phyloP scores from a whole-genome alignment of 2,888 invertebrate genomes.

The Tenthredo livida region DNA sequence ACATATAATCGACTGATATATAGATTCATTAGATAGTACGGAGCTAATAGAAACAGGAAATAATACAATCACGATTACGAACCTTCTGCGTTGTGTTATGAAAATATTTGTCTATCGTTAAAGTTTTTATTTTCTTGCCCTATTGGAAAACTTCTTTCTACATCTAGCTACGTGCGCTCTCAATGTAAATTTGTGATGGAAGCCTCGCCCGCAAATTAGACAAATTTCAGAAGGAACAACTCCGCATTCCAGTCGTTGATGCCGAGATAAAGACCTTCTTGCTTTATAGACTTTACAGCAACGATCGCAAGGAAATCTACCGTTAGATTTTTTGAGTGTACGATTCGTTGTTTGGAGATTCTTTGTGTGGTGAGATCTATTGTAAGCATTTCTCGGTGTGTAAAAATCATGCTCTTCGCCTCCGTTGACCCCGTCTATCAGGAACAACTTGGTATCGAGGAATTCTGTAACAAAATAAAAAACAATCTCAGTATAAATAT shows the following conservation, averaged over 20 bases:
- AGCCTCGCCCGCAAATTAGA: slow-evolving; percentile 76
- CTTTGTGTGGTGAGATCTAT: neutral
- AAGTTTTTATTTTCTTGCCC: slow-evolving; percentile 1
- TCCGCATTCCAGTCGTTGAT: slow-evolving; percentile 78
- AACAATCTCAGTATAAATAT: slow-evolving; percentile 13
- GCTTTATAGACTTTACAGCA: slow-evolving; percentile 77
- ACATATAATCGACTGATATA: slow-evolving; percentile 15
- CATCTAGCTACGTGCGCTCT: slow-evolving; percentile 73
- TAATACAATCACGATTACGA: slow-evolving; percentile 4
- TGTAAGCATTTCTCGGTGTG: neutral
- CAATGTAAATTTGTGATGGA: slow-evolving; percentile 78
- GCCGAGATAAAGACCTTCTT: slow-evolving; percentile 76
- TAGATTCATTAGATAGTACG: neutral
- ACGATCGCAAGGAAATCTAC: slow-evolving; percentile 72
- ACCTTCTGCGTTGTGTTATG: slow-evolving; percentile 9
- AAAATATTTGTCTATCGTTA: slow-evolving; percentile 5
- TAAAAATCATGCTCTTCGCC: neutral
- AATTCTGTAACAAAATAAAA: slow-evolving; percentile 23
- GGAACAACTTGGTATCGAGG: neutral
- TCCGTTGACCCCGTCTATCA: neutral
- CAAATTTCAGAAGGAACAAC: slow-evolving; percentile 76
- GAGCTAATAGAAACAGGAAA: neutral
- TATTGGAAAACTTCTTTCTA: slow-evolving; percentile 35
- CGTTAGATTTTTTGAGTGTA: neutral
- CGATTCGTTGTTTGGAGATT: neutral